These are phyloP conservation scores for Melanophora roralis DNA, from an alignment of 2,888 invertebrate genomes.

Conservation along the genomic window DNA sequence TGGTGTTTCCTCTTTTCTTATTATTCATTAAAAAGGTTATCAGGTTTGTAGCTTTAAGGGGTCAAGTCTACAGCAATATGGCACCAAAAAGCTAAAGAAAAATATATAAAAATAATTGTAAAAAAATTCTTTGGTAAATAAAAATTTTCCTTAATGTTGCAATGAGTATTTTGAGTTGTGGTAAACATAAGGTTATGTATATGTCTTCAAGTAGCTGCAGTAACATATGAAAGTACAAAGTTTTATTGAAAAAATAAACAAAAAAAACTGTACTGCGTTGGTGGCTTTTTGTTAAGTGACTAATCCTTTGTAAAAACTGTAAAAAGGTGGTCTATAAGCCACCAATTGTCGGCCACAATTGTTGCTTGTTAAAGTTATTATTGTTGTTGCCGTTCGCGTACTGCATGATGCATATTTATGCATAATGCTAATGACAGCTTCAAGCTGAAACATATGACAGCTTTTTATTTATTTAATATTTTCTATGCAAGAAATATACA, in stretches of 20 bases:
- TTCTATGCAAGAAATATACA: slow-evolving; percentile 1
- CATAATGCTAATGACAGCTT: slow-evolving; percentile 41
- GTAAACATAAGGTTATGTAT: no score
- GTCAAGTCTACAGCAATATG: slow-evolving; percentile 35
- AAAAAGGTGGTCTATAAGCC: slow-evolving; percentile 27
- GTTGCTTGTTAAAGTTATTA: slow-evolving; percentile 9
- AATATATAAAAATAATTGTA: neutral
- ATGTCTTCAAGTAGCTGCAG: slow-evolving; percentile 21
- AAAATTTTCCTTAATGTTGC: no score
- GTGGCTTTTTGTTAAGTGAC: slow-evolving; percentile 31
- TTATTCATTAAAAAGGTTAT: slow-evolving; percentile 39
- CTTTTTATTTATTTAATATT: neutral
- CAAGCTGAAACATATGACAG: slow-evolving; percentile 13
- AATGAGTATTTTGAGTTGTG: no score
- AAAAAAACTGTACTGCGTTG: slow-evolving; percentile 18
- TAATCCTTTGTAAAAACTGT: slow-evolving; percentile 31
- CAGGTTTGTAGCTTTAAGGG: slow-evolving; percentile 56
- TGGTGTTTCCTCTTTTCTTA: slow-evolving; percentile 23
- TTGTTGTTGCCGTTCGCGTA: neutral
- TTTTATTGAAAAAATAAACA: slow-evolving; percentile 9
- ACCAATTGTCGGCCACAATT: slow-evolving; percentile 34
- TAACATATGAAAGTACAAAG: slow-evolving; percentile 13
- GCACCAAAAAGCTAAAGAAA: neutral
- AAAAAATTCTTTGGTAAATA: slow-evolving; percentile 26
- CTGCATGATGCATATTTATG: slow-evolving; percentile 45